Conservation (phyloP, 2,888 invertebrate species). For the Drosophila crucigera region DNA sequence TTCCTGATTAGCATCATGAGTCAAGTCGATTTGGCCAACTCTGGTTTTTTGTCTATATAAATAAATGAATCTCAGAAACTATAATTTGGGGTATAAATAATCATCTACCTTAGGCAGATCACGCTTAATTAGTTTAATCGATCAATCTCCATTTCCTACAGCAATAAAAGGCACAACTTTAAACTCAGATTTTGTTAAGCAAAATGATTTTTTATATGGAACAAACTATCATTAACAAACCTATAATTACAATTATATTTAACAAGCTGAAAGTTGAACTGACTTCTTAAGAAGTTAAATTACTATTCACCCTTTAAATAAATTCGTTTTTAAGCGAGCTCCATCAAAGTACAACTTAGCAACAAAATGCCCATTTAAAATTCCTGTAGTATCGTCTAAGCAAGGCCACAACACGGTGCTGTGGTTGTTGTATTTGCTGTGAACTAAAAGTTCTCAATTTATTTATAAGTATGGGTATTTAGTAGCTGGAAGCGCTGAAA, state of each 20-base stretch:
- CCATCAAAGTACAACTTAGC: not conserved
- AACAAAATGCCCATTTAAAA: not conserved
- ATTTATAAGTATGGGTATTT: constrained; percentile 2
- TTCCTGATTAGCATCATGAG: not conserved
- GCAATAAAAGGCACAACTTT: no score
- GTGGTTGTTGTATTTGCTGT: not conserved
- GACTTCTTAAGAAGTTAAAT: not conserved
- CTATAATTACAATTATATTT: not conserved
- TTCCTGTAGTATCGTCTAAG: not conserved
- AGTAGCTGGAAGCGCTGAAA: constrained; percentile 1
- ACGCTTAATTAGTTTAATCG: not conserved
- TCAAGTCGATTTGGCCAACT: not conserved
- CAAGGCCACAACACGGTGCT: not conserved
- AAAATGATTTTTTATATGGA: no score
- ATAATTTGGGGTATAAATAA: not conserved
- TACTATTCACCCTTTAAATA: not conserved
- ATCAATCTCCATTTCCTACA: not conserved
- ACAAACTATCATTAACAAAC: not conserved
- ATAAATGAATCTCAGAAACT: not conserved
- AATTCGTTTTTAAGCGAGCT: not conserved
- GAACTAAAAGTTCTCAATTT: constrained; percentile 19
- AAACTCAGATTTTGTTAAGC: no score
- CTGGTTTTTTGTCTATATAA: no score
- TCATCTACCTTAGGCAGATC: not conserved
- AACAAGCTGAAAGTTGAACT: not conserved